Evolutionary conservation across 2,888 invertebrate species (phyloP), one percentile per base, ranked within the genome.

Genomic region (Empis stercorea): DNA sequence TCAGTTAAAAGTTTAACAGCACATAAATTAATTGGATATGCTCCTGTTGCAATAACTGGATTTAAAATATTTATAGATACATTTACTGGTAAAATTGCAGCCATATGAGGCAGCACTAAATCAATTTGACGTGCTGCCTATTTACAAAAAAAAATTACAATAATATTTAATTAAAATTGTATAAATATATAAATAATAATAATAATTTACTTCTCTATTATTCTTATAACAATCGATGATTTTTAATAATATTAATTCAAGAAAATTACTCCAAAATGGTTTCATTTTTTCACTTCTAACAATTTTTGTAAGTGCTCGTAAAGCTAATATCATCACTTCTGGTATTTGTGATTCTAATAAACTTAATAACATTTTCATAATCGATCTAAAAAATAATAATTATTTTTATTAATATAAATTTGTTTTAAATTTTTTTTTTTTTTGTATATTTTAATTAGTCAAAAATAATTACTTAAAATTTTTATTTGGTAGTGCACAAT

Each of bases 1-100:
- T 86, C 86, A 0, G 86, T 84, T 39, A 92, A 76, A 74, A 95
- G 83, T 73, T 95, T 95, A 43, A 96, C 84, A 49, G 93, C 93
- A 55, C 91, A 92, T 66, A 92, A 79, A 62, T 92, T 87, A 48
- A 85, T 79, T 1, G 94, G 93, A 72, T 80, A 87, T 17, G 84
- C 81, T 56, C 86, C 86, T 1, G 92, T 93, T 30, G 84, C 80
- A 55, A 96, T 88, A 57, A 95, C 82, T 1, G 95, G 91, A 74
- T 66, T 81, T 47, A 76, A 63, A 52, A 73, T 74, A 54, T 71
- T 76, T 38, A 87, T 78, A 44, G 84, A 79, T 63, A 85, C 80
- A 52, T 84, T 81, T 0, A 89, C 81, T 3, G 92, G 88, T 59
- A 94, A 74, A 38, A 86, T 82, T 16, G 76, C 75, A 39, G 92